Conservation (phyloP, 2,888 invertebrate species). For the Zeuzera pyrina region DNA sequence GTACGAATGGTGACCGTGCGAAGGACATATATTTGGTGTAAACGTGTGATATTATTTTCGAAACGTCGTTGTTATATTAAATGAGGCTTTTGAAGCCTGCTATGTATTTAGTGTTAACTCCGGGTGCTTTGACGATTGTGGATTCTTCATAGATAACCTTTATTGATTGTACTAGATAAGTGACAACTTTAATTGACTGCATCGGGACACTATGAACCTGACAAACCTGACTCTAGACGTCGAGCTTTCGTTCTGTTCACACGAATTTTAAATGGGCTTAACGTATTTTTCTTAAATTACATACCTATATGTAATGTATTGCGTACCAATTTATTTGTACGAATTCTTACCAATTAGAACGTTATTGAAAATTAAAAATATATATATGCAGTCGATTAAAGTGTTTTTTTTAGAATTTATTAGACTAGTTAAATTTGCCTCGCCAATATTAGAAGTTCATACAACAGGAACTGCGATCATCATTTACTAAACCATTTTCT, state of each 20-base stretch:
- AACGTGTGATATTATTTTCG: constrained; percentile 70
- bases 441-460: constrained; percentile 48
- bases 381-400: constrained; percentile 40
- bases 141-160: constrained; percentile 62
- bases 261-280: constrained; percentile 17
- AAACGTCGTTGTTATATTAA: constrained; percentile 52
- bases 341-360: constrained; percentile 2
- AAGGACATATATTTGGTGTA: constrained; percentile 62
- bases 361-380: constrained; percentile 6
- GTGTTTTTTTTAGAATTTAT: constrained; percentile 58
- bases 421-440: constrained; percentile 59
- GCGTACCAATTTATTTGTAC: background rate
- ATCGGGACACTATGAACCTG: constrained; percentile 10
- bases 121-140: constrained; percentile 73
- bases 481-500: constrained; percentile 21
- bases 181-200: constrained; percentile 34
- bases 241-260: constrained; percentile 11
- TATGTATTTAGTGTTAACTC: constrained; percentile 68
- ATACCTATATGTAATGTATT: no score
- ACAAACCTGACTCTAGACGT: constrained; percentile 6
- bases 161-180: constrained; percentile 60
- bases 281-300: no score
- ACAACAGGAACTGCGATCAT: no score
- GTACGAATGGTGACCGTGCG: constrained; percentile 31
- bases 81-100: constrained; percentile 65